phyloP scores from a whole-genome alignment of 2,113 vertebrate species.

The Actinemys pallida region DNA sequence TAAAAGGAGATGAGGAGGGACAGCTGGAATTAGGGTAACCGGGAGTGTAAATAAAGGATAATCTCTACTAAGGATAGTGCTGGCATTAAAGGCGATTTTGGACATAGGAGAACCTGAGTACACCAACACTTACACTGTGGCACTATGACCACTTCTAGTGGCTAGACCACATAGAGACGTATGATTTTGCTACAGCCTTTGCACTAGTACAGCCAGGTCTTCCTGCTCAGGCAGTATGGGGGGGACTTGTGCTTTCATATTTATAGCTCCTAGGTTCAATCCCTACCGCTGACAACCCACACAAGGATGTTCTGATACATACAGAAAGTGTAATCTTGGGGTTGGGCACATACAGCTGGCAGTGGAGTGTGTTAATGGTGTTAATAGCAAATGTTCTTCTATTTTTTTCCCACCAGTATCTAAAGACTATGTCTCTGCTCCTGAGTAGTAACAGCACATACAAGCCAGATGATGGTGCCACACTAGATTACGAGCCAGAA shows the following conservation, averaged over 20 bases:
- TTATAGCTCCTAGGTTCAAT: background rate
- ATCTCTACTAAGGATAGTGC: background rate
- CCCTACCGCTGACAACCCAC: background rate
- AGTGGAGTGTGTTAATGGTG: background rate
- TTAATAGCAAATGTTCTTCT: background rate
- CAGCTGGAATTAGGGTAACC: background rate
- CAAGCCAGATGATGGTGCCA: background rate
- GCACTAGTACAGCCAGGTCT: background rate
- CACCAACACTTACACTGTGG: background rate
- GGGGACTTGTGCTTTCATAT: background rate
- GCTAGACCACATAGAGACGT: fast-evolving
- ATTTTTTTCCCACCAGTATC: background rate
- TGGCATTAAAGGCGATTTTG: background rate
- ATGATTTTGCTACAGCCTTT: fast-evolving
- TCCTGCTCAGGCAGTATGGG: background rate
- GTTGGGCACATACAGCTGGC: background rate
- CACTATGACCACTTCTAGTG: fast-evolving
- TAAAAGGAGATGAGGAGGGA: background rate
- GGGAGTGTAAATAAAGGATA: background rate
- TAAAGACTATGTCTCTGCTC: conserved; percentile 29
- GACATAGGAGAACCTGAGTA: background rate
- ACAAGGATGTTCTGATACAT: background rate
- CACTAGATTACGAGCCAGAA: background rate
- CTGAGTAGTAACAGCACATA: conserved; percentile 50
- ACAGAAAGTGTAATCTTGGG: background rate